Conservation (phyloP, 2,797 vertebrate genomes). For the Coluber constrictor region DNA sequence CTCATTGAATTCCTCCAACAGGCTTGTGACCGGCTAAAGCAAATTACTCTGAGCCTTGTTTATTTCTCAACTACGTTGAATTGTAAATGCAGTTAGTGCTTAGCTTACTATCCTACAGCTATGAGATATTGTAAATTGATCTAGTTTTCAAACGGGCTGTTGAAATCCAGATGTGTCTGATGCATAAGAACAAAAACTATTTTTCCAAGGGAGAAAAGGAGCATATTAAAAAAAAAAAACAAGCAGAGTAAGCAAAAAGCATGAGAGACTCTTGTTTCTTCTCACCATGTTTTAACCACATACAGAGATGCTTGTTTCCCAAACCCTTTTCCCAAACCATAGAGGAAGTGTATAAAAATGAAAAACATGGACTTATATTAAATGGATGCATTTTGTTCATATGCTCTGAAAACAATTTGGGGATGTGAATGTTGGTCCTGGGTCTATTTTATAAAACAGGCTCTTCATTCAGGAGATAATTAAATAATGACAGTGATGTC, state of each 20-base stretch:
- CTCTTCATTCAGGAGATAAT: neutral
- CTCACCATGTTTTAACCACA: neutral
- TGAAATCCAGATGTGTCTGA: slow-evolving; percentile 25
- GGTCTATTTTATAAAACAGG: slow-evolving; percentile 11
- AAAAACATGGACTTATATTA: neutral
- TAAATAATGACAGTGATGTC: neutral
- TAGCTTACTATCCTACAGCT: neutral
- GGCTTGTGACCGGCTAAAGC: neutral
- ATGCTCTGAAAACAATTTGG: slow-evolving; percentile 22
- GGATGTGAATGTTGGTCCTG: slow-evolving; percentile 1
- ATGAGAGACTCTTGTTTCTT: too few species aligned
- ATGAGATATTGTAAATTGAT: slow-evolving; percentile 13
- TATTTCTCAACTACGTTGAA: slow-evolving; percentile 19
- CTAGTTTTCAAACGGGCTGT: neutral
- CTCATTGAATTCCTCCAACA: slow-evolving; percentile 15
- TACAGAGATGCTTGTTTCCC: neutral
- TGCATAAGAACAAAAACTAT: neutral
- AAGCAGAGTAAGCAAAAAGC: neutral
- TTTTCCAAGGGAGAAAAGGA: neutral
- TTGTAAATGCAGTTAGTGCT: neutral
- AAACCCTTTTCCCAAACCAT: neutral
- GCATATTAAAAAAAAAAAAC: neutral
- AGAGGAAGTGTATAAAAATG: neutral
- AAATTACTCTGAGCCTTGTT: slow-evolving; percentile 2
- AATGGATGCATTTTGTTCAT: neutral